phyloP scores from a whole-genome alignment of 2,113 vertebrate species.

The Muntiacus reevesi region DNA sequence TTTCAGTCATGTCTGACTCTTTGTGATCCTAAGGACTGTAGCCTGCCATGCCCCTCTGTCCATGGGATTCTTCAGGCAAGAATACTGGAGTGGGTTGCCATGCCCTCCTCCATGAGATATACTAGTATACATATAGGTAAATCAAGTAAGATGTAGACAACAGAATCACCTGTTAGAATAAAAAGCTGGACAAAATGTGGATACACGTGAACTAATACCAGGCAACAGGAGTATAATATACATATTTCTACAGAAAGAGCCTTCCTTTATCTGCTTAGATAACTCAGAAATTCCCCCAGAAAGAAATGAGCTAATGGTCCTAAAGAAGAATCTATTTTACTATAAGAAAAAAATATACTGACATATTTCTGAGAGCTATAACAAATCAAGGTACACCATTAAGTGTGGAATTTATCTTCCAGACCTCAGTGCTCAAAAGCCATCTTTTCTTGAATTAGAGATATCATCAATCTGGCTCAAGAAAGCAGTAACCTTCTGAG shows the following conservation, averaged over 20 bases:
- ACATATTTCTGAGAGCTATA: not conserved
- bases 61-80: not conserved
- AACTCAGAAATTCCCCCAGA: not conserved
- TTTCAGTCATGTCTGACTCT: not conserved
- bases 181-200: not conserved
- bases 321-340: not conserved
- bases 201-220: not conserved
- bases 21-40: not conserved
- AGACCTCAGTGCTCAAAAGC: not conserved
- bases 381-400: not conserved
- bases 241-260: not conserved
- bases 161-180: not conserved
- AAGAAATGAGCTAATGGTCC: not conserved
- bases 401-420: not conserved
- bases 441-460: not conserved
- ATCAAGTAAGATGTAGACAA: not conserved
- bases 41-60: fast-evolving
- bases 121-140: not conserved
- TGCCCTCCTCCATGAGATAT: not conserved
- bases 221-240: not conserved
- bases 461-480: not conserved
- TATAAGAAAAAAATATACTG: not conserved
- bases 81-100: not conserved
- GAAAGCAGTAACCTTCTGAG: not conserved
- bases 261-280: not conserved